A percentile compares a stretch with the other conserved stretches of the same genome.
Conservation (phyloP, 2,888 invertebrate genomes). For the Torymus texanus region DNA sequence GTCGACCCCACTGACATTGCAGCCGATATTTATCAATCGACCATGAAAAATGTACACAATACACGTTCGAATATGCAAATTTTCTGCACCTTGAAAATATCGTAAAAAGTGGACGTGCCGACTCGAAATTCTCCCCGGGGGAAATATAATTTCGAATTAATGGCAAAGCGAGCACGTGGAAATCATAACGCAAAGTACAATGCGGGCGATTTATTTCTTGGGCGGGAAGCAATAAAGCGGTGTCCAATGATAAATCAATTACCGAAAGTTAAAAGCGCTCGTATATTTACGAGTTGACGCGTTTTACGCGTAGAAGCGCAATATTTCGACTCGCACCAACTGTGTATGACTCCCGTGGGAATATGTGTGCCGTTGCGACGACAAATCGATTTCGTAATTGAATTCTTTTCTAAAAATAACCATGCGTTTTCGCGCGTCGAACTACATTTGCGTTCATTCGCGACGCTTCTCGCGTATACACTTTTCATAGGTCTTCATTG, state of each 20-base stretch:
- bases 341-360: not conserved
- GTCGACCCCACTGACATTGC: no score
- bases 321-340: conserved; percentile 1
- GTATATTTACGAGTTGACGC: not conserved
- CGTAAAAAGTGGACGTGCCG: no score
- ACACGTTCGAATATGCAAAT: no score
- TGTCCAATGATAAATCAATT: conserved; percentile 14
- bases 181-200: no score
- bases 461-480: not conserved
- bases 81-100: no score
- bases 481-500: not conserved
- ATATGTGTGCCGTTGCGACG: not conserved
- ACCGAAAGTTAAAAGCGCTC: conserved; percentile 24
- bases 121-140: no score
- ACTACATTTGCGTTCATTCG: not conserved
- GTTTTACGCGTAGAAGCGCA: not conserved
- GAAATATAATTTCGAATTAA: not conserved
- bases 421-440: not conserved
- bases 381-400: conserved; percentile 14
- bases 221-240: not conserved
- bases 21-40: no score
- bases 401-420: conserved; percentile 26
- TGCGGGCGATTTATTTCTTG: conserved; percentile 3
- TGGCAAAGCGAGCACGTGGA: no score
- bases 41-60: no score